phyloP scores from a whole-genome alignment of 2,888 invertebrate species.

The Acronicta alni region DNA sequence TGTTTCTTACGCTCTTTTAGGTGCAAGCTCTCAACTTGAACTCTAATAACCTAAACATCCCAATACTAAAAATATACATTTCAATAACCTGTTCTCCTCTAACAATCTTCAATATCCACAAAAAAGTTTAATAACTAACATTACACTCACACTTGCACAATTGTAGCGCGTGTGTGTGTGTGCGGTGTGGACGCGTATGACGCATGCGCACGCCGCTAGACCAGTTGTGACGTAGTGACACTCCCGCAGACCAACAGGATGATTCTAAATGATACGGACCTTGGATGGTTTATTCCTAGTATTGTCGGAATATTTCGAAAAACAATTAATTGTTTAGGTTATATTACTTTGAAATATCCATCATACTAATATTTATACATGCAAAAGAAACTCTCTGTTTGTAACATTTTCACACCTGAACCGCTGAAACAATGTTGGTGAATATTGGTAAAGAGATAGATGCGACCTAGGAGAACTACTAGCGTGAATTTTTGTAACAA shows the following conservation, averaged over 20 bases:
- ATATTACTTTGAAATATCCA: too few species aligned
- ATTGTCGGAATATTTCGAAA: too few species aligned
- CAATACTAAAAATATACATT: conserved; percentile 25
- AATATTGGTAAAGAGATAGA: too few species aligned
- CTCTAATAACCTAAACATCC: conserved; percentile 42
- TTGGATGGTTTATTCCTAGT: not conserved
- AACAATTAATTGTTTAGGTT: too few species aligned
- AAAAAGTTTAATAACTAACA: conserved; percentile 47
- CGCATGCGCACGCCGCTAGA: conserved; percentile 62
- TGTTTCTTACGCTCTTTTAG: too few species aligned
- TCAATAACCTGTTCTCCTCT: conserved; percentile 41
- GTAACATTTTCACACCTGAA: too few species aligned
- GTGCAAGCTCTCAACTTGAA: conserved; percentile 6
- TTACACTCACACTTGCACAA: conserved; percentile 26
- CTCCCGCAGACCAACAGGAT: conserved; percentile 61
- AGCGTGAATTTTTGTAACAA: too few species aligned
- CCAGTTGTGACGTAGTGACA: conserved; percentile 69
- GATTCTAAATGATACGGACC: conserved; percentile 10
- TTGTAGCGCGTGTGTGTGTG: conserved; percentile 3
- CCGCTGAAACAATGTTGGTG: too few species aligned
- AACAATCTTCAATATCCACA: conserved; percentile 23
- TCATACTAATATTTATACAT: too few species aligned
- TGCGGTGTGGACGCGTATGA: conserved; percentile 51
- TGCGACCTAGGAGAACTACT: too few species aligned
- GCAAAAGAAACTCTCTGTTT: too few species aligned